A percentile compares a stretch with the other conserved stretches of the same genome.
These are phyloP conservation scores for Pharmacophagus antenor DNA, from an alignment of 2,888 invertebrate genomes.

Conservation along the genomic window DNA sequence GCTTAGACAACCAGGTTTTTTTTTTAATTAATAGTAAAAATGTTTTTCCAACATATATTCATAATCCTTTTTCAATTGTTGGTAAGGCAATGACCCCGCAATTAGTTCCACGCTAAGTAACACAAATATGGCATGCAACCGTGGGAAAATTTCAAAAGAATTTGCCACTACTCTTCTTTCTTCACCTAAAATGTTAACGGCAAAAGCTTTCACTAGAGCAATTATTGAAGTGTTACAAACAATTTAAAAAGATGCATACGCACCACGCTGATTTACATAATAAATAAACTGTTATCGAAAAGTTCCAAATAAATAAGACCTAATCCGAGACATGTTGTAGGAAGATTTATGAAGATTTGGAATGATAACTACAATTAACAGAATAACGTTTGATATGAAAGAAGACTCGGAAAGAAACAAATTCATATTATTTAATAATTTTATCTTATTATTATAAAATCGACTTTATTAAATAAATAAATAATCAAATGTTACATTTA, in stretches of 20 bases:
- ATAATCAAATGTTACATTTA: too few relatives aligned
- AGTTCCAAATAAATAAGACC: neutral
- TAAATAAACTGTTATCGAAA: neutral
- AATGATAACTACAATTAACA: neutral
- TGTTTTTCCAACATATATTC: too few relatives aligned
- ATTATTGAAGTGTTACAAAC: neutral
- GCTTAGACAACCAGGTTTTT: slow-evolving; percentile 15
- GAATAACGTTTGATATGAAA: neutral
- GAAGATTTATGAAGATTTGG: neutral
- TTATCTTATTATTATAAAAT: neutral
- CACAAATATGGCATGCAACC: slow-evolving; percentile 36
- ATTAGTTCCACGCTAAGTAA: slow-evolving; percentile 41
- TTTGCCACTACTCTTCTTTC: slow-evolving; percentile 41
- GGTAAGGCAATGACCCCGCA: slow-evolving; percentile 38
- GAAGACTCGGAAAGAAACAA: neutral
- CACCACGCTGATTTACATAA: neutral
- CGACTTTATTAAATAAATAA: too few relatives aligned
- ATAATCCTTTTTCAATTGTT: too few relatives aligned
- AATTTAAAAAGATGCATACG: neutral
- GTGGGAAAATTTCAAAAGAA: slow-evolving; percentile 36
- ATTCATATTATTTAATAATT: neutral
- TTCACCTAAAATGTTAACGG: slow-evolving; percentile 25
- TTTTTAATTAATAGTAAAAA: slow-evolving; percentile 19
- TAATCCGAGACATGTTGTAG: neutral
- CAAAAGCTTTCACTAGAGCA: neutral